phyloP scores from a whole-genome alignment of 92 coral and sea anemone species.

The Phenganax subtilis region DNA sequence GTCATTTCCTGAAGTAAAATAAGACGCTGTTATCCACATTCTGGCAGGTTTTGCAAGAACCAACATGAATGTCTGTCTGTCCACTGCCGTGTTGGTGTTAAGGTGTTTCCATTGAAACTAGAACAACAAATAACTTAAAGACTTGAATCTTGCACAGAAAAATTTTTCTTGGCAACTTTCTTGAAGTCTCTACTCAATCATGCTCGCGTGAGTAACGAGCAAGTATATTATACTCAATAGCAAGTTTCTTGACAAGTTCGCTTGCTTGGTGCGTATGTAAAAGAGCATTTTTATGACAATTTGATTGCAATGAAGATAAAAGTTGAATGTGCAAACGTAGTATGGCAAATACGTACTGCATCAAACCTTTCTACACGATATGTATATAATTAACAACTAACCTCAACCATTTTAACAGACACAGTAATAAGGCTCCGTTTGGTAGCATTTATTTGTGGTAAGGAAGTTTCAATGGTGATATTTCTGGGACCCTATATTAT shows the following conservation, averaged over 20 bases:
- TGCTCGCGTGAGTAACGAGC: background rate
- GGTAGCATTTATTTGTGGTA: constrained; percentile 49
- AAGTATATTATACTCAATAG: no score
- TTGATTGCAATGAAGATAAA: no score
- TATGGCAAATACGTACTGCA: background rate
- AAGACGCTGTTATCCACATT: constrained; percentile 73
- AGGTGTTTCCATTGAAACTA: constrained; percentile 27
- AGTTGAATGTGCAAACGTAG: background rate
- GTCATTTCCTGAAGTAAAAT: constrained; percentile 65
- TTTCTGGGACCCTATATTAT: constrained; percentile 62
- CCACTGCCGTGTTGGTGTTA: constrained; percentile 43
- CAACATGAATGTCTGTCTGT: constrained; percentile 76
- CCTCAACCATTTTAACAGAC: constrained; percentile 75
- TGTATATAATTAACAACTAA: background rate
- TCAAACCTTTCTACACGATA: background rate
- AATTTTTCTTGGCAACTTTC: background rate
- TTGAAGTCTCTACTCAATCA: background rate
- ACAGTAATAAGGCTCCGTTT: constrained; percentile 30
- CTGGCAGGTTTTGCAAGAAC: constrained; percentile 67
- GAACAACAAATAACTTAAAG: background rate
- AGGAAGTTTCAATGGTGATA: constrained; percentile 55
- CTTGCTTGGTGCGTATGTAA: no score
- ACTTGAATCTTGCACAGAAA: no score
- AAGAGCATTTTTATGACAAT: no score
- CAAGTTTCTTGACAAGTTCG: no score